Evolutionary conservation across 2,797 vertebrate genomes (phyloP).

Genomic region (Zalophus californianus): DNA sequence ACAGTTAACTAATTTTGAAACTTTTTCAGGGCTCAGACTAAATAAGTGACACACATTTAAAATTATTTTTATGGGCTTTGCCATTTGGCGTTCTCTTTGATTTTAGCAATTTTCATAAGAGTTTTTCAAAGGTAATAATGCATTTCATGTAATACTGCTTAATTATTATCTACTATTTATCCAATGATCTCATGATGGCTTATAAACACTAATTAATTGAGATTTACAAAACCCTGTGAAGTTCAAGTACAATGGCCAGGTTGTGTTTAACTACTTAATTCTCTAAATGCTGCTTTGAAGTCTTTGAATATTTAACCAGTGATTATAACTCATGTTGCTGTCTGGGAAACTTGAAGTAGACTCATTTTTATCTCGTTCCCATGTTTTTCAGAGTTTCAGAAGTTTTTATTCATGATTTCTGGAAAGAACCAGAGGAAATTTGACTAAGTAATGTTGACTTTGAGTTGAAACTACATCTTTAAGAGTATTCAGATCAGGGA

Average conservation of each 20-base stretch:
- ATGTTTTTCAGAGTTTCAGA: conserved; percentile 50
- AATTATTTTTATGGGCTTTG: conserved; percentile 36
- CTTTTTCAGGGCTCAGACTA: background rate
- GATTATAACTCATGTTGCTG: conserved; percentile 41
- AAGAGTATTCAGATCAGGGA: background rate
- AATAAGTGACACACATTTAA: background rate
- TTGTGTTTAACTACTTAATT: conserved; percentile 40
- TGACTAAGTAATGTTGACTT: background rate
- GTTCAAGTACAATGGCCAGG: background rate
- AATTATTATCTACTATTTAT: conserved; percentile 79
- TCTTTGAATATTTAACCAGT: conserved; percentile 66
- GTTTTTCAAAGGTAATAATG: conserved; percentile 57
- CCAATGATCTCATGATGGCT: conserved; percentile 71
- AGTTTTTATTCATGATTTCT: conserved; percentile 57
- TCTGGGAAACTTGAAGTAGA: conserved; percentile 32
- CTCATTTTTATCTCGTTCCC: conserved; percentile 56
- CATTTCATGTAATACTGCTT: conserved; percentile 62
- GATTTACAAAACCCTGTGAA: conserved; percentile 68
- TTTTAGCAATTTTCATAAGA: conserved; percentile 64
- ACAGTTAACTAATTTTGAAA: background rate
- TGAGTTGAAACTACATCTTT: background rate
- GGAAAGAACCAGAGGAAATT: background rate
- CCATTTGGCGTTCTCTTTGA: conserved; percentile 42
- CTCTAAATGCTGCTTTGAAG: conserved; percentile 72
- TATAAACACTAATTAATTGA: conserved; percentile 81